Evolutionary conservation across 2,797 vertebrate species (phyloP).

Genomic region (Knipowitschia caucasica): DNA sequence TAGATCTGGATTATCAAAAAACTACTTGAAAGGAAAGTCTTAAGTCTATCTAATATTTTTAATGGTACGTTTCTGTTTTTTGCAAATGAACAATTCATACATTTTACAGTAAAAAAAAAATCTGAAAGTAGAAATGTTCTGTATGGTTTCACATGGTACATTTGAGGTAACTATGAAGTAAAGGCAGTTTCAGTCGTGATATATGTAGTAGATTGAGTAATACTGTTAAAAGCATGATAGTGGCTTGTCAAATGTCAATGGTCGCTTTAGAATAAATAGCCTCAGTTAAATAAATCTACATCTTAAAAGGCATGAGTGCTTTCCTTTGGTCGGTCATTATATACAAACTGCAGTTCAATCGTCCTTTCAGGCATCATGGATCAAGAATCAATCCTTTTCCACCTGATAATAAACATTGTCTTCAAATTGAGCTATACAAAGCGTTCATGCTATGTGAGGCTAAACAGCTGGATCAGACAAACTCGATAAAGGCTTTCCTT

Average conservation of each 20-base stretch:
- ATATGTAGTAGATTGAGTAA: slow-evolving; percentile 30
- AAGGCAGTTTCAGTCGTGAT: slow-evolving; percentile 22
- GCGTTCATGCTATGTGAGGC: not conserved
- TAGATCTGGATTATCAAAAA: too few relatives aligned
- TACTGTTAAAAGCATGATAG: slow-evolving; percentile 32
- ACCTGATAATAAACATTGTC: too few relatives aligned
- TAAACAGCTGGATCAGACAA: not conserved
- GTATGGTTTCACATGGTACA: slow-evolving; percentile 47
- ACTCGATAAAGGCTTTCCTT: not conserved
- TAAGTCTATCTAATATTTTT: too few relatives aligned
- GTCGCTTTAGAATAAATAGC: slow-evolving; percentile 60
- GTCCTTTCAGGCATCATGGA: not conserved
- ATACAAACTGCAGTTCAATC: not conserved
- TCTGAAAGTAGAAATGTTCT: too few relatives aligned
- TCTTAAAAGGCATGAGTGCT: slow-evolving; percentile 43
- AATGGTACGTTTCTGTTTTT: too few relatives aligned
- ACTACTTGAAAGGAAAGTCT: too few relatives aligned
- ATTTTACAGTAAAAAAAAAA: too few relatives aligned
- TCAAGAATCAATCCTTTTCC: not conserved
- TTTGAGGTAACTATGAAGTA: slow-evolving; percentile 52
- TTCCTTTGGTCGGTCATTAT: slow-evolving; percentile 32
- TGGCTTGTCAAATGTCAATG: slow-evolving; percentile 46
- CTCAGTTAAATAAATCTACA: slow-evolving; percentile 61
- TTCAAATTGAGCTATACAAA: not conserved
- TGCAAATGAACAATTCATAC: too few relatives aligned